Conservation (phyloP, 2,888 invertebrate species). For the Scelioninae gen. 1 region DNA sequence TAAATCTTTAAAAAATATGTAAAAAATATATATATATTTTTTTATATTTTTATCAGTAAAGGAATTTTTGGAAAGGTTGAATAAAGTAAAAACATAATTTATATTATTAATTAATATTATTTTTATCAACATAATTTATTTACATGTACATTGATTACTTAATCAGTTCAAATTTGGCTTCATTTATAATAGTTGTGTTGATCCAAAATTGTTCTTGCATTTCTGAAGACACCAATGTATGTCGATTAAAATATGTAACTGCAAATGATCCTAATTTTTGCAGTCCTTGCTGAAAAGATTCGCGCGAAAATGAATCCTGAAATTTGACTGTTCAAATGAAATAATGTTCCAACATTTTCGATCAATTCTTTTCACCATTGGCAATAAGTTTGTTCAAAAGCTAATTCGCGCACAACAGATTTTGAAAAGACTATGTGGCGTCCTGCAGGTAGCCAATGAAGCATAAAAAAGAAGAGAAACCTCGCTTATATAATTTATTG, state of each 20-base stretch:
- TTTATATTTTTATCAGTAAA: no score
- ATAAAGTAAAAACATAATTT: not conserved
- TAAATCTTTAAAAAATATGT: no score
- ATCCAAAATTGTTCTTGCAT: not conserved
- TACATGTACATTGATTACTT: no score
- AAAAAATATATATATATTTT: no score
- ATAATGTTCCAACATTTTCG: slow-evolving; percentile 2
- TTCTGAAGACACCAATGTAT: not conserved
- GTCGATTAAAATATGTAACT: no score
- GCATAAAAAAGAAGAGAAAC: slow-evolving; percentile 13
- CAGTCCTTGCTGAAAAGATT: no score
- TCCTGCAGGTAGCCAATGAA: not conserved
- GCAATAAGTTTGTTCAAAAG: slow-evolving; percentile 77
- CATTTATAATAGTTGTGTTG: no score
- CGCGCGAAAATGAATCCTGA: no score
- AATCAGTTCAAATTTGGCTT: no score
- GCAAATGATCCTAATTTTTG: no score
- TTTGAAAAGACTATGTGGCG: not conserved
- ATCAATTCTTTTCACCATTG: slow-evolving; percentile 5
- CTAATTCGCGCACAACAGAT: slow-evolving; percentile 76
- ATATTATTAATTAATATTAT: no score
- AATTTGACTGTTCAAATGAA: not conserved
- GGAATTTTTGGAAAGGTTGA: no score
- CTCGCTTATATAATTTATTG: slow-evolving; percentile 33
- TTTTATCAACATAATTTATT: not conserved